phyloP scores from a whole-genome alignment of 1,140 invertebrate genomes.

The Campoletis sonorensis region DNA sequence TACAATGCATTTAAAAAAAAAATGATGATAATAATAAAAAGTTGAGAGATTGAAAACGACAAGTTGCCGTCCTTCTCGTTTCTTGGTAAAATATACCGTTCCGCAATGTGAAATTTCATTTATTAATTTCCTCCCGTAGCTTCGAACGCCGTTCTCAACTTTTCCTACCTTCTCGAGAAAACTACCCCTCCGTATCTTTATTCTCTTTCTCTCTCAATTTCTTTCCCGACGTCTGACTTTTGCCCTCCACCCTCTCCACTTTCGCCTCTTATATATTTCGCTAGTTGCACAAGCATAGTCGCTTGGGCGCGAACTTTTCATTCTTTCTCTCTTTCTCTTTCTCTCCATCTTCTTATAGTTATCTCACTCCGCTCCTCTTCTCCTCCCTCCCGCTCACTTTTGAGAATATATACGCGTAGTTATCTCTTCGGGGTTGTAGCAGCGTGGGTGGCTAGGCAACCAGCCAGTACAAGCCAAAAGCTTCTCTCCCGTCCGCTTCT shows the following conservation, averaged over 20 bases:
- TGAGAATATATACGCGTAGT: slow-evolving; percentile 38
- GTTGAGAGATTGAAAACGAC: slow-evolving; percentile 34
- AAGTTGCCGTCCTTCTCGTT: slow-evolving; percentile 16
- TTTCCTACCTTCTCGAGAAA: slow-evolving; percentile 35
- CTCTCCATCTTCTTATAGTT: neutral
- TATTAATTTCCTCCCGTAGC: slow-evolving; percentile 33
- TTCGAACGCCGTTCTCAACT: slow-evolving; percentile 25
- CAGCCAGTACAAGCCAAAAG: slow-evolving; percentile 59
- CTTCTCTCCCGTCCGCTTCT: slow-evolving; percentile 47
- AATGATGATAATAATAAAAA: neutral
- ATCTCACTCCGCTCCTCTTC: neutral
- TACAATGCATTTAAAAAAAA: too few species aligned
- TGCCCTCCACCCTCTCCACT: neutral
- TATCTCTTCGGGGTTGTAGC: slow-evolving; percentile 43
- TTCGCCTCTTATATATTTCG: slow-evolving; percentile 26
- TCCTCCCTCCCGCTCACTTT: neutral
- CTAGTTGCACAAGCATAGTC: slow-evolving; percentile 9
- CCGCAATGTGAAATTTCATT: slow-evolving; percentile 42
- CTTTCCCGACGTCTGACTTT: slow-evolving; percentile 18
- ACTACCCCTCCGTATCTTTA: slow-evolving; percentile 19
- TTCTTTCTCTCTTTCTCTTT: neutral
- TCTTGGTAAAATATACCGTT: neutral
- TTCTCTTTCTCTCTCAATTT: neutral
- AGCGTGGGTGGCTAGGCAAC: slow-evolving; percentile 58
- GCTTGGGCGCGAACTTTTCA: slow-evolving; percentile 17